Base-by-base conservation (phyloP, 2,797 vertebrate genomes). In the Bovichtus variegatus region DNA sequence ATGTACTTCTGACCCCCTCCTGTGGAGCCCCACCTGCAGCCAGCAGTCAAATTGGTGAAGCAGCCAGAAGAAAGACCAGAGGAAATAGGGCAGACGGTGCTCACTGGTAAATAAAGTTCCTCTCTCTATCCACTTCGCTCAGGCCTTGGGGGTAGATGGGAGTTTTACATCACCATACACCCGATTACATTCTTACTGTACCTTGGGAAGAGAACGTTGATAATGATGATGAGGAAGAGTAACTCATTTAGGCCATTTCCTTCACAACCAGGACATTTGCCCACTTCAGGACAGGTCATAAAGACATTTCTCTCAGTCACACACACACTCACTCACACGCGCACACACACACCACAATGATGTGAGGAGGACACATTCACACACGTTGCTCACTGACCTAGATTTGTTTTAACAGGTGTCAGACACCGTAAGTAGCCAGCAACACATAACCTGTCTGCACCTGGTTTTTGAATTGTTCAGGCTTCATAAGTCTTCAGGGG, bases 1-100 rank as follows among this genome's bases (percentile, higher is more conserved):
- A 68, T 44, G 27, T 27, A 27, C 27, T 27, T 27, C 31, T 31
- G 3, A 55, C 16, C 6, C 36, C 61, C 16, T 78, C 29, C 76
- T 7, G 49, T 11, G 0, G 18, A 66, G 50, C n/a, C 19, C 9
- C 66, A 85, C 68, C 72, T 81, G 80, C 31, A 40, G 43, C 31
- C 29, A 47, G 43, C 43, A 4, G 8, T 46, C 27, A 76, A 80
- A 65, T 36, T 71, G 62, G 46, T 31, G 44, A 58, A 18, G 65
- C 71, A 71, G 29, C 19, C 62, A 71, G n/a, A 66, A 50, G 34
- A 74, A 11, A 43, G 43, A 72, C 62, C 31, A 38, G 21, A 58
- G 29, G 50, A 84, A 87, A 59, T 73, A 69, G 81, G 84, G 88
- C 83, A 81, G 47, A 40, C 44, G 0, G 0, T 59, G 36, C 60